A percentile compares a stretch with the other conserved stretches of the same genome.
phyloP scores from a whole-genome alignment of 1,140 invertebrate species.

The Drosophila kohkoa region DNA sequence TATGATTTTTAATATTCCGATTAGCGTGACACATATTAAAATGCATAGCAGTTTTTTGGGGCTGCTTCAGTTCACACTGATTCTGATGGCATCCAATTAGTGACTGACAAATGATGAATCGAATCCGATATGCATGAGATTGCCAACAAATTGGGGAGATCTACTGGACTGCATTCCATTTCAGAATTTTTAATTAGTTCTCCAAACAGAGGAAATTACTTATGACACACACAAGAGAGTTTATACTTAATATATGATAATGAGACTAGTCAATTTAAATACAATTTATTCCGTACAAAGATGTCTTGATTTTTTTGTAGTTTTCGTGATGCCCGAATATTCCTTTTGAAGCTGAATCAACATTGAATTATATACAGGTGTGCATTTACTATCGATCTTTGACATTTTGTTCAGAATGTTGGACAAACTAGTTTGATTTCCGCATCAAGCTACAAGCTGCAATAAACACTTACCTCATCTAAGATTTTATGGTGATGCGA shows the following conservation, averaged over 20 bases:
- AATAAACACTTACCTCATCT: constrained; percentile 34
- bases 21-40: constrained; percentile 36
- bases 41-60: constrained; percentile 14
- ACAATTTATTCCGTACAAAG: constrained; percentile 4
- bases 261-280: neutral
- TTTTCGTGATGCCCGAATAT: neutral
- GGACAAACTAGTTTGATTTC: constrained; percentile 23
- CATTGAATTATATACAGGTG: neutral
- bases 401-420: constrained; percentile 11
- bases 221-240: neutral
- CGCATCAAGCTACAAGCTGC: constrained; percentile 5
- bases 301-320: neutral
- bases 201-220: constrained; percentile 11
- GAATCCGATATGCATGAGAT: constrained; percentile 1
- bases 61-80: constrained; percentile 30
- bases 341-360: neutral
- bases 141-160: neutral
- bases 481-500: constrained; percentile 8
- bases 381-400: constrained; percentile 1
- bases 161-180: constrained; percentile 6
- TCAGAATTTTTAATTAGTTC: neutral
- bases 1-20: constrained; percentile 37
- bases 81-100: constrained; percentile 23
- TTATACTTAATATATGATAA: neutral
- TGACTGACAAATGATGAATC: constrained; percentile 6